Percentiles rank a stretch among this genome's conserved stretches.
phyloP scores from a whole-genome alignment of 2,113 vertebrate genomes.

The Chloropsis hardwickii region DNA sequence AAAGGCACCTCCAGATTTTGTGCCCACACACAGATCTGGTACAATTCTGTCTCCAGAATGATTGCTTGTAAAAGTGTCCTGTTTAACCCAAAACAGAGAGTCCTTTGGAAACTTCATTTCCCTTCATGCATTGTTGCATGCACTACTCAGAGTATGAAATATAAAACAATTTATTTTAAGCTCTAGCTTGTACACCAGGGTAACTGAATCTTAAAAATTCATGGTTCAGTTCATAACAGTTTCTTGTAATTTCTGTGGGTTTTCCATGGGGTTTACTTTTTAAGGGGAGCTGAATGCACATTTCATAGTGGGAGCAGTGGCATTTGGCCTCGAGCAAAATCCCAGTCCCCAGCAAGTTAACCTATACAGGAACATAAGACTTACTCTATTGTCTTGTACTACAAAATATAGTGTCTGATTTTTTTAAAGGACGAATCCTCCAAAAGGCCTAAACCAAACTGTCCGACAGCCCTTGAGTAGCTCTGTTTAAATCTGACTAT shows the following conservation, averaged over 20 bases:
- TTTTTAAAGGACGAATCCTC: background rate
- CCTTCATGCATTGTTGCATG: background rate
- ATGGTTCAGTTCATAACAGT: background rate
- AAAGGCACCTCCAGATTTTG: background rate
- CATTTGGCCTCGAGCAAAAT: background rate
- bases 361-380: background rate
- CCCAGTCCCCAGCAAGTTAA: background rate
- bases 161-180: background rate
- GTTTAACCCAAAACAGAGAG: background rate
- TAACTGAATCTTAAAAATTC: background rate
- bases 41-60: background rate
- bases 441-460: background rate
- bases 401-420: background rate
- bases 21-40: too few relatives aligned
- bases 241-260: background rate
- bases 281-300: background rate
- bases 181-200: background rate
- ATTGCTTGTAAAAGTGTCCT: background rate
- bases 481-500: background rate
- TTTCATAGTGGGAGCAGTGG: background rate
- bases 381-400: background rate
- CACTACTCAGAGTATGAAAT: background rate
- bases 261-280: background rate
- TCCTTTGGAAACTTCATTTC: background rate
- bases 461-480: too few relatives aligned